Evolutionary conservation across 2,113 vertebrate species (phyloP).

Genomic region (Cyprinodon variegatus): DNA sequence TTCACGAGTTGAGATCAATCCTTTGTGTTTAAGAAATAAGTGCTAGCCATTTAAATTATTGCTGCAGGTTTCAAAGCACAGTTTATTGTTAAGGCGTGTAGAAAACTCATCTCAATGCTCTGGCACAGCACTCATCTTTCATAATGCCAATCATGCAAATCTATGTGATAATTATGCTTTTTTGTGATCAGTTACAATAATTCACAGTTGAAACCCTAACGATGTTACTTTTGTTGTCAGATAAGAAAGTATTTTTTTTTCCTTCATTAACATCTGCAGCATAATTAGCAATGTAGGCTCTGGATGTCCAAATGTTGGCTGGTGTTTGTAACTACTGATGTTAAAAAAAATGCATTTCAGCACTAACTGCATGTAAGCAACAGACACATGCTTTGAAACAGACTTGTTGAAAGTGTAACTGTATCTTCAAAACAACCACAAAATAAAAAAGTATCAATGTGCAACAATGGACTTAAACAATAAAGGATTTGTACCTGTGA

Average conservation of each 20-base stretch:
- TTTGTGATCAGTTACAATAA: not conserved
- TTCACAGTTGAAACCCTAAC: not conserved
- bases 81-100: conserved; percentile 40
- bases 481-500: conserved; percentile 88
- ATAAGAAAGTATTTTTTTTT: not conserved
- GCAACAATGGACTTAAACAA: conserved; percentile 89
- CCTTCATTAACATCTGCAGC: not conserved
- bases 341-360: conserved; percentile 88
- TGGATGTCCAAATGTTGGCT: conserved; percentile 20
- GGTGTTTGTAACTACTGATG: conserved; percentile 81
- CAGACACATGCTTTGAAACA: conserved; percentile 41
- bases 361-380: conserved; percentile 90
- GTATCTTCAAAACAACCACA: conserved; percentile 80
- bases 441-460: conserved; percentile 67
- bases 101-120: conserved; percentile 59
- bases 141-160: not conserved
- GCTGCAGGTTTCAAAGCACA: conserved; percentile 9
- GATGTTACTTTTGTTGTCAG: not conserved
- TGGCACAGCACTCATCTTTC: not conserved
- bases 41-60: conserved; percentile 33
- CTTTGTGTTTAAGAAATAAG: conserved; percentile 31
- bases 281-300: not conserved
- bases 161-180: not conserved
- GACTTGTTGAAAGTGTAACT: conserved; percentile 83
- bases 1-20: conserved; percentile 21